These are phyloP conservation scores for Calypte anna DNA, from an alignment of 2,113 vertebrate species.

Conservation along the genomic window DNA sequence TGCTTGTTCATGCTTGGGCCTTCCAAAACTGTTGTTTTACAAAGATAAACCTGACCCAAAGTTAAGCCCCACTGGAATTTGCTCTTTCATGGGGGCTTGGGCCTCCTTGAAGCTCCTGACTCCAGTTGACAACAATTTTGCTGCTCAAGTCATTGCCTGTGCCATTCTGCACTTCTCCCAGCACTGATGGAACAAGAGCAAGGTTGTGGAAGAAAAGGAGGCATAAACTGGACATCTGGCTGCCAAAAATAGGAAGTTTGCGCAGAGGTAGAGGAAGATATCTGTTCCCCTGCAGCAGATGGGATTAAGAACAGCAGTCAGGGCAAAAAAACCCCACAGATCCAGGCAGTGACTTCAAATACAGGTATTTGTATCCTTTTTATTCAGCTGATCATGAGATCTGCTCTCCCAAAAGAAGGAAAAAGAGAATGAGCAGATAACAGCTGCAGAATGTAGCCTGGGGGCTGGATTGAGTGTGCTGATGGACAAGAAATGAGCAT, in stretches of 20 bases:
- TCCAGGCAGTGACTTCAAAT: not conserved
- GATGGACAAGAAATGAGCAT: not conserved
- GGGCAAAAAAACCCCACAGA: not conserved
- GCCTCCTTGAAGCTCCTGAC: not conserved
- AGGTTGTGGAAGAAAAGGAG: not conserved
- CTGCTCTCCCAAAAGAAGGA: not conserved
- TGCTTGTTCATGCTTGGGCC: not conserved
- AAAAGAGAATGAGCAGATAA: not conserved
- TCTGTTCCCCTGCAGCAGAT: not conserved
- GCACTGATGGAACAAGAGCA: not conserved
- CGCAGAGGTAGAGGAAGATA: not conserved
- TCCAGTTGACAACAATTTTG: not conserved
- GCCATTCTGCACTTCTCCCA: not conserved
- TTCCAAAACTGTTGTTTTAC: no score
- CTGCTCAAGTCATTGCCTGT: not conserved
- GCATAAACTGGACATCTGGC: not conserved
- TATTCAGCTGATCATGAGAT: not conserved
- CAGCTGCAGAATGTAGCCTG: not conserved
- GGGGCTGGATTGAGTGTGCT: not conserved
- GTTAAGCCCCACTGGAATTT: not conserved
- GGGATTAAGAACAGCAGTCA: not conserved
- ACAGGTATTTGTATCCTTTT: not conserved
- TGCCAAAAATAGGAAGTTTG: not conserved
- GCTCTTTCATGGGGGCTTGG: accelerated
- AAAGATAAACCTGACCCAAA: not conserved